Evolutionary conservation across 2,888 invertebrate species (phyloP), one percentile per base, ranked within the genome.

Genomic region (Drepana falcataria): DNA sequence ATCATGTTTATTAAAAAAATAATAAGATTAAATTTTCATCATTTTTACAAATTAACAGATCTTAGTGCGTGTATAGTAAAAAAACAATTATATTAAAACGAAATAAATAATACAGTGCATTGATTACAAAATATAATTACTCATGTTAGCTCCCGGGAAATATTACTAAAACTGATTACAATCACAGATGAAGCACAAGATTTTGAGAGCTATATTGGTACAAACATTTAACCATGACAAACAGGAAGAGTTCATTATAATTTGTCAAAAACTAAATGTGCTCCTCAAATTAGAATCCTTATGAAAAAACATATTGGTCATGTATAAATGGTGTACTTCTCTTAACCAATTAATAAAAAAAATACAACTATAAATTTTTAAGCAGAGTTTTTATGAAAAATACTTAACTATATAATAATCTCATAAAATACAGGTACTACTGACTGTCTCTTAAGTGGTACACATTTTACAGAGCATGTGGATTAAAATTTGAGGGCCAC

Each of bases 1-100:
- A 57, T 57, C 52, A 41, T 48, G 61, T 63, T 70, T 63, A 72
- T 73, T 71, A 75, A 79, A 79, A 83, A 81, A 79, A 79, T 78
- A 80, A 81, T 81, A 79, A 75, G 75, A 79, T 82, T 79, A 79
- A 73, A 71, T 76, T 77, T 79, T 78, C 75, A 76, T 80, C 77
- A 79, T 85, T 83, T 82, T 80, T 87, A 90, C 81, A 85, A 84
- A 86, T 85, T 89, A 88, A 90, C 91, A 91, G 91, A 91, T 91
- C 91, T 88, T 83, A 85, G 89, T 91, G 89, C 85, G 83, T 81
- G 83, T 82, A 82, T 78, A 83, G 77, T 83, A 82, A 81, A 85
- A 76, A 79, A 85, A 84, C 75, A 81, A 82, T 83, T 83, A 83
- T 71, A 84, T 81, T 84, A 81, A 80, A 81, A 83, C 79, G 86